Conservation (phyloP, 1,140 invertebrate genomes). For the Octopus bimaculoides region DNA sequence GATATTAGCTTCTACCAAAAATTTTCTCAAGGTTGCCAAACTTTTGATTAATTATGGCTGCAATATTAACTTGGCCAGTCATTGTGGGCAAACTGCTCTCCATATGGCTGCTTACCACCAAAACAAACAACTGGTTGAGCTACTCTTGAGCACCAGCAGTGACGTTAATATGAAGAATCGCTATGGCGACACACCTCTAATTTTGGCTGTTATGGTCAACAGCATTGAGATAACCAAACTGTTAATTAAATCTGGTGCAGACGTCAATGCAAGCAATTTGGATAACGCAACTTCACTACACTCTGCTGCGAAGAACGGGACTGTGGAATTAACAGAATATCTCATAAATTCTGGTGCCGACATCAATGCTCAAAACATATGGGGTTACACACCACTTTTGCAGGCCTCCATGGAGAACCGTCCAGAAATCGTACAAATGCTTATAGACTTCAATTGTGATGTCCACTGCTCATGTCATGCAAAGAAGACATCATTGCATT, state of each 20-base stretch:
- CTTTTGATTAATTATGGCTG: neutral
- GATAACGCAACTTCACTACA: slow-evolving; percentile 3
- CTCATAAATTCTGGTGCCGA: neutral
- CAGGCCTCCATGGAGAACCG: slow-evolving; percentile 13
- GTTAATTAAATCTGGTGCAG: neutral
- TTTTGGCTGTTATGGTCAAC: slow-evolving; percentile 74
- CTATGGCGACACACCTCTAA: slow-evolving; percentile 36
- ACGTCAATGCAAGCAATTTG: neutral
- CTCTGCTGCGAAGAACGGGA: neutral
- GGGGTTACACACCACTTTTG: slow-evolving; percentile 12
- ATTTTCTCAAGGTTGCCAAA: neutral
- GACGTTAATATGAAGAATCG: slow-evolving; percentile 50
- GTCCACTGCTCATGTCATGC: slow-evolving; percentile 6
- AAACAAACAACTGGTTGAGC: neutral
- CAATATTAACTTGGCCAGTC: neutral
- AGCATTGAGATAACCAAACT: neutral
- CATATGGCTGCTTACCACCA: slow-evolving; percentile 11
- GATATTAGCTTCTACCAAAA: slow-evolving; percentile 73
- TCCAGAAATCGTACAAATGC: neutral
- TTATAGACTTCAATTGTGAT: slow-evolving; percentile 1
- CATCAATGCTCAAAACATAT: neutral
- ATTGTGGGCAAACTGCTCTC: slow-evolving; percentile 6
- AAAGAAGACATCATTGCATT: slow-evolving; percentile 14
- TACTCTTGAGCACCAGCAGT: slow-evolving; percentile 49
- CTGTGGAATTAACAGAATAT: neutral